Evolutionary conservation across 1,140 invertebrate genomes (phyloP).

Genomic region (Drosophila insularis): DNA sequence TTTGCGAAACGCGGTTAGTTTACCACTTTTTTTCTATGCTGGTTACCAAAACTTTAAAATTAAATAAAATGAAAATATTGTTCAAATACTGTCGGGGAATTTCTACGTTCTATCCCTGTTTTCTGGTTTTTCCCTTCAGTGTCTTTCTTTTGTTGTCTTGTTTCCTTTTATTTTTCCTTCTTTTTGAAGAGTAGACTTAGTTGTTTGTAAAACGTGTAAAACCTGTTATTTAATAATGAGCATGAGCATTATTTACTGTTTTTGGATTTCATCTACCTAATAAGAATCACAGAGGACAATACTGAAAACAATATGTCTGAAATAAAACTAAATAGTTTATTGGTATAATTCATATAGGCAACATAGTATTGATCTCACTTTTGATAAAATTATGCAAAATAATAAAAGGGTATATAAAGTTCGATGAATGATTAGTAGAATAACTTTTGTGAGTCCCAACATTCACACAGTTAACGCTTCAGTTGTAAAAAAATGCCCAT

Average conservation of each 20-base stretch:
- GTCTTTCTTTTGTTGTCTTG: conserved; percentile 17
- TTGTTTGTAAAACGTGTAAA: background rate
- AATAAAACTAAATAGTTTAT: too few species aligned
- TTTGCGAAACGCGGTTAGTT: conserved; percentile 37
- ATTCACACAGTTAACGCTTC: conserved; percentile 78
- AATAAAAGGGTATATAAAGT: background rate
- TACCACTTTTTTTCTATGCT: conserved; percentile 7
- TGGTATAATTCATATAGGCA: too few species aligned
- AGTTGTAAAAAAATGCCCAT: conserved; percentile 78
- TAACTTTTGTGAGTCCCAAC: conserved; percentile 26
- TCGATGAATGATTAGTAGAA: too few species aligned
- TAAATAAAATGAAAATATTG: conserved; percentile 75
- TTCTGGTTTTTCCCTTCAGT: background rate
- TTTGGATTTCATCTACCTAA: too few species aligned
- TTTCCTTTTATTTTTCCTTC: conserved; percentile 2
- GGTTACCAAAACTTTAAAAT: conserved; percentile 59
- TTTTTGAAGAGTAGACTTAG: background rate
- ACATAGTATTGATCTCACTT: too few species aligned
- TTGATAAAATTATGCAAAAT: too few species aligned
- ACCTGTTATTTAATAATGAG: too few species aligned
- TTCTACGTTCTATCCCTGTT: conserved; percentile 13
- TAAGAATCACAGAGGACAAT: too few species aligned
- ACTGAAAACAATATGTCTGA: too few species aligned
- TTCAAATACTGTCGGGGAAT: conserved; percentile 52
- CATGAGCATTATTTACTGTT: too few species aligned